A percentile compares a stretch with the other conserved stretches of the same genome.
Evolutionary conservation across 2,888 invertebrate genomes (phyloP).

Genomic region (Pycnomerus fuliginosus): DNA sequence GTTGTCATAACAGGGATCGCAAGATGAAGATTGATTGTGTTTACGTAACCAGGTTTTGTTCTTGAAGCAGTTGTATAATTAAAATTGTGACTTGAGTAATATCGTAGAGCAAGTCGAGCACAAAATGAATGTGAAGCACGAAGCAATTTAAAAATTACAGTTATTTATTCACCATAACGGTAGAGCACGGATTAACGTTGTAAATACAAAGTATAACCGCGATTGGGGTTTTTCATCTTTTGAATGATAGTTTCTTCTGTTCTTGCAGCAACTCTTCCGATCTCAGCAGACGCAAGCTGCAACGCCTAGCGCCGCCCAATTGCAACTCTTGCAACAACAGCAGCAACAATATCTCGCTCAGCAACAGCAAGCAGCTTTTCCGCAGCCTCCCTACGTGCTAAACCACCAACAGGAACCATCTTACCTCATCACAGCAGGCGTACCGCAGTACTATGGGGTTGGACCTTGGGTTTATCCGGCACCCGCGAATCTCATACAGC

Average conservation of each 20-base stretch:
- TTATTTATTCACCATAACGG: too few species aligned
- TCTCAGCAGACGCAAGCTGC: slow-evolving; percentile 78
- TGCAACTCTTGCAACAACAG: slow-evolving; percentile 75
- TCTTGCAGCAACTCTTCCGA: slow-evolving; percentile 83
- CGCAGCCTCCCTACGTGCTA: slow-evolving; percentile 78
- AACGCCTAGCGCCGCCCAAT: slow-evolving; percentile 67
- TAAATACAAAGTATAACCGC: too few species aligned
- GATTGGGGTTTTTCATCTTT: too few species aligned
- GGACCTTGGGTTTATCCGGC: slow-evolving; percentile 91
- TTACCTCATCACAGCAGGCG: slow-evolving; percentile 79
- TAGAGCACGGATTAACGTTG: too few species aligned
- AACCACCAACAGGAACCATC: slow-evolving; percentile 66
- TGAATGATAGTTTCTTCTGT: slow-evolving; percentile 13
- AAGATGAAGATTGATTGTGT: too few species aligned
- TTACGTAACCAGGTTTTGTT: too few species aligned
- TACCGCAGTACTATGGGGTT: slow-evolving; percentile 92
- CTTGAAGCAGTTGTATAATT: too few species aligned
- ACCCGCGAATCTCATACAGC: slow-evolving; percentile 69
- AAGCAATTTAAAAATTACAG: too few species aligned
- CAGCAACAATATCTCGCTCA: slow-evolving; percentile 77
- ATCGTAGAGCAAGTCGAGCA: slow-evolving; percentile 2
- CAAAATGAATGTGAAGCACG: slow-evolving; percentile 3
- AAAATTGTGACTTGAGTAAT: too few species aligned
- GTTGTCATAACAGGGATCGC: too few species aligned
- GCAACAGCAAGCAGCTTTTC: slow-evolving; percentile 69